Conservation (phyloP, 1,140 invertebrate species). For the Brachionus rotundiformis region DNA sequence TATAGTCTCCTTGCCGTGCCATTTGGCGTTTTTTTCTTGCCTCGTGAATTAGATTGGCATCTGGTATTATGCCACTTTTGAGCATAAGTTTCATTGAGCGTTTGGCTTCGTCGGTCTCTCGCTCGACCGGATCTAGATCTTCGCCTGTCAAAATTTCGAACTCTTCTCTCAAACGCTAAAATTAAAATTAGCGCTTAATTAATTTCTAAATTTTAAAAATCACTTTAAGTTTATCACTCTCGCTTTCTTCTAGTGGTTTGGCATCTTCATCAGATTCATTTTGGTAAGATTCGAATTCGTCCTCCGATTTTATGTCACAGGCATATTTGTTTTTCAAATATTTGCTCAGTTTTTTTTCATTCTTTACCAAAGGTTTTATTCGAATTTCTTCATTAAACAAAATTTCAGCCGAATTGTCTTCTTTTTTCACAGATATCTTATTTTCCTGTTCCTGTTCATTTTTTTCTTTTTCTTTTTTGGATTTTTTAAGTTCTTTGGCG, state of each 20-base stretch:
- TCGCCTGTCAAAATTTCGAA: slow-evolving; percentile 40
- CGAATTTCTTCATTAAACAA: slow-evolving; percentile 42
- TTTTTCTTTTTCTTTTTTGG: slow-evolving; percentile 71
- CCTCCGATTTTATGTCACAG: not conserved
- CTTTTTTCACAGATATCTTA: slow-evolving; percentile 33
- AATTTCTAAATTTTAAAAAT: not conserved
- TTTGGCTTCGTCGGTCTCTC: slow-evolving; percentile 14
- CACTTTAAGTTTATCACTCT: slow-evolving; percentile 54
- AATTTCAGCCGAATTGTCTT: slow-evolving; percentile 53
- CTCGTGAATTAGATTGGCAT: slow-evolving; percentile 92
- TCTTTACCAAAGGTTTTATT: slow-evolving; percentile 45
- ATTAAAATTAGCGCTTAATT: not conserved
- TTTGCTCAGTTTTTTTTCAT: slow-evolving; percentile 51
- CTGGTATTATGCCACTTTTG: slow-evolving; percentile 78
- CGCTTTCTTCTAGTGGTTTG: slow-evolving; percentile 5
- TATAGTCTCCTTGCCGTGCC: slow-evolving; percentile 71
- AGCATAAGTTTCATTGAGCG: slow-evolving; percentile 44
- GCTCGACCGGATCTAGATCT: not conserved
- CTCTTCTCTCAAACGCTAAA: slow-evolving; percentile 47
- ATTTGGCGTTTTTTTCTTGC: slow-evolving; percentile 86
- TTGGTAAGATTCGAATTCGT: not conserved
- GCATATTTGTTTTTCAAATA: slow-evolving; percentile 68
- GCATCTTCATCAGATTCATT: slow-evolving; percentile 12
- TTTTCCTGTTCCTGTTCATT: slow-evolving; percentile 60
- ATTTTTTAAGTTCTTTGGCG: slow-evolving; percentile 80